phyloP scores from a whole-genome alignment of 2,113 vertebrate genomes.

The Bettongia penicillata region DNA sequence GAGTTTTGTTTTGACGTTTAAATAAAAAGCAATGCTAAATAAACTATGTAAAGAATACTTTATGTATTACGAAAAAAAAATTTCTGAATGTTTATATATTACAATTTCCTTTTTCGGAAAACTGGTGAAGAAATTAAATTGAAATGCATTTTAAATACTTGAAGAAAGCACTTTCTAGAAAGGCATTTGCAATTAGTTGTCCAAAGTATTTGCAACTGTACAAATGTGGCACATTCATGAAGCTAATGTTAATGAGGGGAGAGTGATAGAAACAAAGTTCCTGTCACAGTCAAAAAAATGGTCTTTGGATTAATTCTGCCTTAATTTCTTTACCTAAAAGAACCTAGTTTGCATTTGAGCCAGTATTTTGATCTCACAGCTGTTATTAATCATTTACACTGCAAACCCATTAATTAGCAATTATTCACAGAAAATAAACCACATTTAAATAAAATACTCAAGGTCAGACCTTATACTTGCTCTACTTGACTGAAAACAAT shows the following conservation, averaged over 20 bases:
- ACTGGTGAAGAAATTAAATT: neutral
- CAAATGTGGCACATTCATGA: neutral
- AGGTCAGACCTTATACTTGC: neutral
- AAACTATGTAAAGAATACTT: neutral
- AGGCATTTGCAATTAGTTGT: neutral
- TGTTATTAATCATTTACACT: neutral
- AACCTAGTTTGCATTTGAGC: neutral
- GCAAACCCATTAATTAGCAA: neutral
- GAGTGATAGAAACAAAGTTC: neutral
- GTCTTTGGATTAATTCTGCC: neutral
- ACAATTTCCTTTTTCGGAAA: neutral
- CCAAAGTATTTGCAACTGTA: neutral
- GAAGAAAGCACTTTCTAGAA: neutral
- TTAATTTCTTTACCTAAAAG: neutral
- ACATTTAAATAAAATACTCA: neutral
- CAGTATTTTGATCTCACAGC: neutral
- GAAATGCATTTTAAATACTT: neutral
- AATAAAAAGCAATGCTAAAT: constrained; percentile 12
- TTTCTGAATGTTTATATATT: neutral
- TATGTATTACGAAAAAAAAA: neutral
- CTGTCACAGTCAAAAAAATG: neutral
- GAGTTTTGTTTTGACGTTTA: neutral
- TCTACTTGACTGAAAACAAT: neutral
- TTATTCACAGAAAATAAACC: neutral
- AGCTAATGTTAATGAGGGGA: neutral